phyloP scores from a whole-genome alignment of 2,113 vertebrate genomes.

The Balaeniceps rex region DNA sequence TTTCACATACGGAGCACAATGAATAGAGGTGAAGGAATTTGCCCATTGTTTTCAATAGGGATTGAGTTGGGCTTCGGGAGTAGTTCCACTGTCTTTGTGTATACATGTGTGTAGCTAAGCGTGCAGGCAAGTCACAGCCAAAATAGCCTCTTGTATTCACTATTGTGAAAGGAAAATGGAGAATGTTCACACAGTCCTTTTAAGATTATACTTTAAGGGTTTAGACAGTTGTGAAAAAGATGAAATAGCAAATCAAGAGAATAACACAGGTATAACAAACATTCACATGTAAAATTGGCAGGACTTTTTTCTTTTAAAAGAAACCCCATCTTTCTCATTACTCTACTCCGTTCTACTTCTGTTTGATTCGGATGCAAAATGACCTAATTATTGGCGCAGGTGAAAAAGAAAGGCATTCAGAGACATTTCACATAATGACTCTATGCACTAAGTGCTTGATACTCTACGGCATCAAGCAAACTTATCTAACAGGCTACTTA shows the following conservation, averaged over 20 bases:
- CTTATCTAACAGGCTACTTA: neutral
- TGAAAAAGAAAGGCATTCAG: neutral
- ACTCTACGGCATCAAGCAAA: neutral
- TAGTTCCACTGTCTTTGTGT: neutral
- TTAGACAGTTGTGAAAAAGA: neutral
- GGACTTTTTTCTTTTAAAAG: neutral
- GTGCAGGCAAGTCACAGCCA: neutral
- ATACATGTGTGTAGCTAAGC: neutral
- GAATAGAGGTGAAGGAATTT: neutral
- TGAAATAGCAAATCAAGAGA: neutral
- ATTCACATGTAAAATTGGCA: neutral
- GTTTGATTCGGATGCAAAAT: neutral
- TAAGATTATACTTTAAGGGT: neutral
- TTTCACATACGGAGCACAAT: neutral
- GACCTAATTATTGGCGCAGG: neutral
- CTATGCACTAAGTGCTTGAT: neutral
- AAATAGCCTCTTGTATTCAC: neutral
- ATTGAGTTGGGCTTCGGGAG: neutral
- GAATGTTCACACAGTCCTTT: neutral
- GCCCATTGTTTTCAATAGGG: neutral
- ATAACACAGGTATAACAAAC: neutral
- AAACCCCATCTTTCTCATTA: neutral
- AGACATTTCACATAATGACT: neutral
- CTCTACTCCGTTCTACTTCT: neutral
- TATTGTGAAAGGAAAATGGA: neutral